A percentile compares a stretch with the other conserved stretches of the same genome.
phyloP scores from a whole-genome alignment of 2,888 invertebrate species.

The Cetonia aurata region DNA sequence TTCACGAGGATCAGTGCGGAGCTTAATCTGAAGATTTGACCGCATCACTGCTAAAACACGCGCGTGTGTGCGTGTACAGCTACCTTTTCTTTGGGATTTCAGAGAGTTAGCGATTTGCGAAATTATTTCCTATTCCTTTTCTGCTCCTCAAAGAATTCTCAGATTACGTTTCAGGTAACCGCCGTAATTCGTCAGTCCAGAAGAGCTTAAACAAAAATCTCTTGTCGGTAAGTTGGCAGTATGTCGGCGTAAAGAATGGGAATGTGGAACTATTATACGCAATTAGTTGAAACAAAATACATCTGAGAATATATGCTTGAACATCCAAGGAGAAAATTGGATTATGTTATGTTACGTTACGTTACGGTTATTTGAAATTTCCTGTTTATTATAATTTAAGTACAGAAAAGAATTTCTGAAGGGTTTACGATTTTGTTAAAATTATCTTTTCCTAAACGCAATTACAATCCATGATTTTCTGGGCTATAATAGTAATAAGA shows the following conservation, averaged over 20 bases:
- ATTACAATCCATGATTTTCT: no score
- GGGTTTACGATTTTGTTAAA: no score
- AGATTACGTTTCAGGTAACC: conserved; percentile 51
- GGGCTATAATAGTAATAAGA: no score
- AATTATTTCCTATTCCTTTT: conserved; percentile 47
- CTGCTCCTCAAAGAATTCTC: conserved; percentile 46
- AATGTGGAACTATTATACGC: conserved; percentile 35
- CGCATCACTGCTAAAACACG: conserved; percentile 41
- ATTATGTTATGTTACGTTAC: conserved; percentile 1
- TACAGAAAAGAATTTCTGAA: no score
- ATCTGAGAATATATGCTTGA: conserved; percentile 22
- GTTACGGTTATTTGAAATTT: conserved; percentile 13
- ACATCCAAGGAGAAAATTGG: not conserved
- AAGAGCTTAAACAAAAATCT: conserved; percentile 19
- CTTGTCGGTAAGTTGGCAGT: conserved; percentile 12
- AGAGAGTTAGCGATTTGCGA: conserved; percentile 50
- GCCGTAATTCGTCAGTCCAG: conserved; percentile 23
- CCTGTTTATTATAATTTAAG: conserved; percentile 2
- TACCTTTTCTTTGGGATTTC: conserved; percentile 42
- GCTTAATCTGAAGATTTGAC: conserved; percentile 53
- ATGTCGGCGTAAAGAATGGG: conserved; percentile 4
- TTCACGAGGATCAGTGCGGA: conserved; percentile 19
- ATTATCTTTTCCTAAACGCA: no score
- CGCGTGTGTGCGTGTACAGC: not conserved
- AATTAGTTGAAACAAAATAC: conserved; percentile 46